Evolutionary conservation across 2,797 vertebrate genomes (phyloP).

Genomic region (Acanthurus tractus): DNA sequence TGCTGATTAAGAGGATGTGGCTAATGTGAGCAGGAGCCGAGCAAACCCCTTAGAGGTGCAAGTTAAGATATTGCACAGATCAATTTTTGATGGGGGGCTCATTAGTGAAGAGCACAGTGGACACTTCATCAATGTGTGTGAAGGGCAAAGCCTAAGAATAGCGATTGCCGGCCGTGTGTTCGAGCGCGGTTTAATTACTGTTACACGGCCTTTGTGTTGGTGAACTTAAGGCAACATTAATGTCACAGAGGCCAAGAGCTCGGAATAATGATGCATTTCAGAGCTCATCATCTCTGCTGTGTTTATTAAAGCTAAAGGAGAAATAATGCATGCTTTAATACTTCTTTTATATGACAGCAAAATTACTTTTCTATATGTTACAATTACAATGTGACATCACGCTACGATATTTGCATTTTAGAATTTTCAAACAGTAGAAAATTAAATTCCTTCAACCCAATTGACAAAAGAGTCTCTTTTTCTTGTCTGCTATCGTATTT

Average conservation of each 20-base stretch:
- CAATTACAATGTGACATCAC: not conserved
- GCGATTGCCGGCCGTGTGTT: constrained; percentile 37
- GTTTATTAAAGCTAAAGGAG: not conserved
- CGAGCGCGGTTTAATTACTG: constrained; percentile 20
- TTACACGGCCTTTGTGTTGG: constrained; percentile 9
- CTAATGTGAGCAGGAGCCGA: constrained; percentile 14
- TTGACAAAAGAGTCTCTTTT: too few relatives aligned
- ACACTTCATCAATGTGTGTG: constrained; percentile 75
- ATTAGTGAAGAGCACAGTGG: constrained; percentile 70
- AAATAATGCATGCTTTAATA: not conserved
- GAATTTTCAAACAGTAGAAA: too few relatives aligned
- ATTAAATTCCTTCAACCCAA: too few relatives aligned
- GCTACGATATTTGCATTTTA: not conserved
- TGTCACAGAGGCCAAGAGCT: not conserved
- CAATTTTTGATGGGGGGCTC: constrained; percentile 77
- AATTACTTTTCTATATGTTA: not conserved
- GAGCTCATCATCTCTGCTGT: not conserved
- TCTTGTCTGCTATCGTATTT: too few relatives aligned
- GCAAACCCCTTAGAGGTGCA: constrained; percentile 52
- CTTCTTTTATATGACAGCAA: not conserved
- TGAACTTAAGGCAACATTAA: not conserved
- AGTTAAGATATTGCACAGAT: constrained; percentile 69
- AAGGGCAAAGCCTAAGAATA: constrained; percentile 77
- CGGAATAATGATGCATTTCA: not conserved
- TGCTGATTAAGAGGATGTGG: constrained; percentile 56